These are phyloP conservation scores for Euthynnus affinis DNA, from an alignment of 2,797 vertebrate species.

Conservation along the genomic window DNA sequence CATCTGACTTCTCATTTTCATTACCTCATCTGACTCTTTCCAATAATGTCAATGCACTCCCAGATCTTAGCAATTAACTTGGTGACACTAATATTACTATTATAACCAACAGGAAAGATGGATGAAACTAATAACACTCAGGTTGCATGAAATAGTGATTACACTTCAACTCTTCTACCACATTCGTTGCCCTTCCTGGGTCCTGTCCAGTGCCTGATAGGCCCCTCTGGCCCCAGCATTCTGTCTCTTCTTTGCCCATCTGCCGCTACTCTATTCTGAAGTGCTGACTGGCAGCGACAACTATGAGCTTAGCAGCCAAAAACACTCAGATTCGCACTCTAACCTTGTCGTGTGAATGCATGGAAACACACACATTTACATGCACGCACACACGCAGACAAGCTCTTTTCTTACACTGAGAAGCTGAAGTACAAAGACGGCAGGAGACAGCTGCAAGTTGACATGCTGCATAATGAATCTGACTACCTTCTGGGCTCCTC, in stretches of 20 bases:
- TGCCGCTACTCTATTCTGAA: constrained; percentile 66
- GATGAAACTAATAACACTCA: constrained; percentile 4
- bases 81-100: not conserved
- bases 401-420: constrained; percentile 50
- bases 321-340: constrained; percentile 43
- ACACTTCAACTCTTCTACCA: not conserved
- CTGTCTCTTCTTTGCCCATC: constrained; percentile 61
- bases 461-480: constrained; percentile 66
- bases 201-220: constrained; percentile 42
- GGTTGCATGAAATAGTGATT: not conserved
- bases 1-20: too few species aligned
- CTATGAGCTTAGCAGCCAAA: constrained; percentile 56
- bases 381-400: constrained; percentile 39
- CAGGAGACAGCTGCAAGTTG: constrained; percentile 68
- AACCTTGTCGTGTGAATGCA: constrained; percentile 37
- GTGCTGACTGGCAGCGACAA: constrained; percentile 61
- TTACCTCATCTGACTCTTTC: not conserved
- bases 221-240: constrained; percentile 45
- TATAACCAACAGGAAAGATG: not conserved
- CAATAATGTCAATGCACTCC: not conserved
- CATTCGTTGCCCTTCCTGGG: constrained; percentile 18
- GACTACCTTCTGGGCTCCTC: constrained; percentile 60
- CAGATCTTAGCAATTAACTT: not conserved
- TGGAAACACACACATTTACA: constrained; percentile 47
- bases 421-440: constrained; percentile 53